These are phyloP conservation scores for Cinara cedri DNA, from an alignment of 2,888 invertebrate genomes.

Conservation along the genomic window DNA sequence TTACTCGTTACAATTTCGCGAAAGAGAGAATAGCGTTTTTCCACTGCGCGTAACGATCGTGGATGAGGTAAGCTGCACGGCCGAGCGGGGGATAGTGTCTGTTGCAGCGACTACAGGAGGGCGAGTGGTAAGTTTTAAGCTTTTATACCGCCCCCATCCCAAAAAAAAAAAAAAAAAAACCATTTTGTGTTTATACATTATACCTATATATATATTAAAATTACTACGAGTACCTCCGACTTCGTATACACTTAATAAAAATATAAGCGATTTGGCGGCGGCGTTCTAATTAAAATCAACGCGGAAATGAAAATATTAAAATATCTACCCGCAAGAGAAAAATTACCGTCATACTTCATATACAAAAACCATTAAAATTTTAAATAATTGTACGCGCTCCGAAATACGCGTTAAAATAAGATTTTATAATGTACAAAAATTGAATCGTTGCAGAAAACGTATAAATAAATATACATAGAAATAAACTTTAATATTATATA, in stretches of 20 bases:
- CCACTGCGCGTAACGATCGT: not conserved
- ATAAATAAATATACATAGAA: too few species aligned
- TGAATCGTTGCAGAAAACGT: too few species aligned
- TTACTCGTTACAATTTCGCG: conserved; percentile 55
- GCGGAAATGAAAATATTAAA: not conserved
- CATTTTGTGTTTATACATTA: not conserved
- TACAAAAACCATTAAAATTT: too few species aligned
- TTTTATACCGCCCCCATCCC: not conserved
- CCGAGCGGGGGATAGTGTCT: not conserved
- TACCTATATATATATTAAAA: not conserved
- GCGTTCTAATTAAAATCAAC: conserved; percentile 46
- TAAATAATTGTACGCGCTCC: too few species aligned
- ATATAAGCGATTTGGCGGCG: not conserved
- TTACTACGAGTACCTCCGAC: too few species aligned
- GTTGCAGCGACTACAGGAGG: not conserved
- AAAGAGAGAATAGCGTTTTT: conserved; percentile 40
- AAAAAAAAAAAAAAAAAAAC: too few species aligned
- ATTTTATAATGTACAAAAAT: too few species aligned
- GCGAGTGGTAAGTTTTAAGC: conserved; percentile 21
- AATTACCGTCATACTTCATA: too few species aligned
- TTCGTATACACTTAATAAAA: not conserved
- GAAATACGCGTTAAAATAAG: too few species aligned
- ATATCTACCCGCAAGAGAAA: not conserved
- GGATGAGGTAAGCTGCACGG: not conserved
- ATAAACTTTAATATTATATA: too few species aligned